Evolutionary conservation across 2,888 invertebrate genomes (phyloP).

Genomic region (Ypsolopha sequella): DNA sequence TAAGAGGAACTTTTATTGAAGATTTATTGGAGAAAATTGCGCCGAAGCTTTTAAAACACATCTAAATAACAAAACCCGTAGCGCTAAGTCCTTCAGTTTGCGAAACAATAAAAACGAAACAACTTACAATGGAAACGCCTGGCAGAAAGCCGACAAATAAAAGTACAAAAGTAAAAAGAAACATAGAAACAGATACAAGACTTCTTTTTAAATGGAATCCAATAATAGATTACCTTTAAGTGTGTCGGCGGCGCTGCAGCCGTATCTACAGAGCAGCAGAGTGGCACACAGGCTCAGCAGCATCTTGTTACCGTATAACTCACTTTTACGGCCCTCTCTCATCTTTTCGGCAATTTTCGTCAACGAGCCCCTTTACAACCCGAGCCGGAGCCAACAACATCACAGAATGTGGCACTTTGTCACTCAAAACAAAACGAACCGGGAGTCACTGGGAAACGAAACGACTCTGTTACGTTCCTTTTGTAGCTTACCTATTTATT

Average conservation of each 20-base stretch:
- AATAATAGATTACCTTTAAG: conserved; percentile 46
- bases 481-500: conserved; percentile 13
- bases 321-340: conserved; percentile 50
- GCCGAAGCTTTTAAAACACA: too few relatives aligned
- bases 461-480: conserved; percentile 22
- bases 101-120: too few relatives aligned
- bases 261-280: conserved; percentile 55
- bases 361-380: conserved; percentile 39
- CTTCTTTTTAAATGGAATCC: background rate
- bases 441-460: conserved; percentile 28
- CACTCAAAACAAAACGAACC: conserved; percentile 10
- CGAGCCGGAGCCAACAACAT: conserved; percentile 41
- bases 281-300: conserved; percentile 46
- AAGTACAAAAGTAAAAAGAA: too few relatives aligned
- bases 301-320: conserved; percentile 50
- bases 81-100: too few relatives aligned
- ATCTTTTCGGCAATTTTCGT: conserved; percentile 45
- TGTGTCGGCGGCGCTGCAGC: conserved; percentile 51
- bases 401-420: conserved; percentile 24
- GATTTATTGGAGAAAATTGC: too few relatives aligned
- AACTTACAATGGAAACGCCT: too few relatives aligned
- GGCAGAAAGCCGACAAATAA: too few relatives aligned
- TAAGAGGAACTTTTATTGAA: too few relatives aligned
- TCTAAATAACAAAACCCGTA: too few relatives aligned
- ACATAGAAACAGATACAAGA: too few relatives aligned